phyloP scores from a whole-genome alignment of 2,888 invertebrate species.

The Oligia strigilis region DNA sequence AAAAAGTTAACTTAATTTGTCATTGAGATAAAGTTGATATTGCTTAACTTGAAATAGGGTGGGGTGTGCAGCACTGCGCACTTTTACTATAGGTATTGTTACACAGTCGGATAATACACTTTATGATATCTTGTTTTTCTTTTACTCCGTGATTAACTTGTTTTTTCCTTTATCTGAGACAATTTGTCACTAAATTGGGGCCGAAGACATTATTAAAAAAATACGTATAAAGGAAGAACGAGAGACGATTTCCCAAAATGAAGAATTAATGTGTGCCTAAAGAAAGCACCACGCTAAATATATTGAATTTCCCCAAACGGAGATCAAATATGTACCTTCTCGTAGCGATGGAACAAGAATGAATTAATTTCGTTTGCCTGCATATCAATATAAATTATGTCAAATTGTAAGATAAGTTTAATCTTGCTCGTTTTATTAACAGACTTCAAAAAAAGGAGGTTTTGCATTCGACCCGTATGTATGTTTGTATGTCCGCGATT shows the following conservation, averaged over 20 bases:
- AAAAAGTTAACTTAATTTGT: too few species aligned
- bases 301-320: constrained; percentile 27
- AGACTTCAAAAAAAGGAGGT: too few species aligned
- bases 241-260: constrained; percentile 19
- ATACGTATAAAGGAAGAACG: not conserved
- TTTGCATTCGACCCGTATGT: too few species aligned
- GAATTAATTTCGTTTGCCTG: constrained; percentile 30
- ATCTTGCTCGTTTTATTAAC: constrained; percentile 7
- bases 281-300: not conserved
- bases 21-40: too few species aligned
- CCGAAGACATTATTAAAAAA: constrained; percentile 25
- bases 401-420: not conserved
- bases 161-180: not conserved
- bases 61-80: too few species aligned
- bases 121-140: not conserved
- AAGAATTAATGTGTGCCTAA: constrained; percentile 10
- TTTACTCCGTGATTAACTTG: not conserved
- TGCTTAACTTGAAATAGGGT: too few species aligned
- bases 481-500: too few species aligned
- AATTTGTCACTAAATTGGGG: constrained; percentile 6
- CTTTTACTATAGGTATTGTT: too few species aligned
- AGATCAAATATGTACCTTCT: constrained; percentile 20
- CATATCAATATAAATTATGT: constrained; percentile 10
- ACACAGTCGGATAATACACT: not conserved
- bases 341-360: constrained; percentile 10